These are phyloP conservation scores for Cherax quadricarinatus DNA, from an alignment of 1,140 invertebrate genomes.

Conservation along the genomic window DNA sequence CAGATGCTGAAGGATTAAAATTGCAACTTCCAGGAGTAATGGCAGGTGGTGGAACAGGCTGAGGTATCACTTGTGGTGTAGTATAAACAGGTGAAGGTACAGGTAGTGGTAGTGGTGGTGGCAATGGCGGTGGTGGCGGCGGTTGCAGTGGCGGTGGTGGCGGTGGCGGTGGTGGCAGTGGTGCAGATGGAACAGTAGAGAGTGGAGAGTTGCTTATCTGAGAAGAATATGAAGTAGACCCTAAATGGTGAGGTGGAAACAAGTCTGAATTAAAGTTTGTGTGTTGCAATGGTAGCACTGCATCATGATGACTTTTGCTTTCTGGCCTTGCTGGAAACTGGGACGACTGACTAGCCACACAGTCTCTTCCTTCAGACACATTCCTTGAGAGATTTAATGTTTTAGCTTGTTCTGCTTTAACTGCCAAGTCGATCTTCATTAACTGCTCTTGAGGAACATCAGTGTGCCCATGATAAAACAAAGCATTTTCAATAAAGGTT, in stretches of 20 bases:
- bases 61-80: neutral
- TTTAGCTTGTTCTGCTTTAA: slow-evolving; percentile 24
- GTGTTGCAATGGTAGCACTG: neutral
- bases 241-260: neutral
- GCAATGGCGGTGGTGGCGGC: neutral
- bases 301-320: neutral
- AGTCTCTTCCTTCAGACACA: neutral
- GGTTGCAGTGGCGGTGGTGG: neutral
- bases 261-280: neutral
- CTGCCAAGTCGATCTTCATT: slow-evolving; percentile 17
- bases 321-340: neutral
- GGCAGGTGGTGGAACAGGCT: neutral
- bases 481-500: slow-evolving; percentile 21
- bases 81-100: neutral
- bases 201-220: neutral
- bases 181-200: neutral
- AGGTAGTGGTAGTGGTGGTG: neutral
- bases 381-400: neutral
- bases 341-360: neutral
- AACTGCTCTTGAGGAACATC: slow-evolving; percentile 22
- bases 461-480: slow-evolving; percentile 21
- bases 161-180: neutral
- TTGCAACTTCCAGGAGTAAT: neutral
- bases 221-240: neutral
- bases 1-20: neutral